These are phyloP conservation scores for Ptychoptera albimana DNA, from an alignment of 2,888 invertebrate genomes.

Conservation along the genomic window DNA sequence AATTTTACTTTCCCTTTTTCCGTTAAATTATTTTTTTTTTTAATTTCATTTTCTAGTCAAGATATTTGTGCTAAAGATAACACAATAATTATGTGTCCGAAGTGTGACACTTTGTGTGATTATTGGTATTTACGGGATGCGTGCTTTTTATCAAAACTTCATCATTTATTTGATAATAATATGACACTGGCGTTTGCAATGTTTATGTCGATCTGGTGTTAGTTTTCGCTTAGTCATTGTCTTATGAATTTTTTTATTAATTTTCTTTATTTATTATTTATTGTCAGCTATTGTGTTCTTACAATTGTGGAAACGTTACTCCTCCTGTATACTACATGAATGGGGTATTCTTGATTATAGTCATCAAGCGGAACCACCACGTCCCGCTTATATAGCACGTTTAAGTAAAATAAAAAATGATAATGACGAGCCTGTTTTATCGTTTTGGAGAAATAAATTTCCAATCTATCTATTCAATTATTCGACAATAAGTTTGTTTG, in stretches of 20 bases:
- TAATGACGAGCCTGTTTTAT: slow-evolving; percentile 51
- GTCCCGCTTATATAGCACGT: slow-evolving; percentile 55
- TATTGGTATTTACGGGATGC: slow-evolving; percentile 57
- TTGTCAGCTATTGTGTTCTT: slow-evolving; percentile 54
- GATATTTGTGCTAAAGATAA: slow-evolving; percentile 40
- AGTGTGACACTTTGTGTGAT: slow-evolving; percentile 58
- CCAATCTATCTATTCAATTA: slow-evolving; percentile 55
- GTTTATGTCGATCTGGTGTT: slow-evolving; percentile 69
- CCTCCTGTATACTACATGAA: slow-evolving; percentile 58
- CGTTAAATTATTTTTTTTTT: background rate
- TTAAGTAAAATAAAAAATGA: slow-evolving; percentile 34
- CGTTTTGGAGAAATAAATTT: slow-evolving; percentile 59
- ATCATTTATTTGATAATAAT: slow-evolving; percentile 71
- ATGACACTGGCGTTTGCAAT: slow-evolving; percentile 62
- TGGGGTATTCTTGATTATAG: slow-evolving; percentile 71
- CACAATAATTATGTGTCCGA: slow-evolving; percentile 62
- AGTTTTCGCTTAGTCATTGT: slow-evolving; percentile 10
- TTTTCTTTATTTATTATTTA: slow-evolving; percentile 6
- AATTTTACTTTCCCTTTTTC: background rate
- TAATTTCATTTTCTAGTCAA: slow-evolving; percentile 24
- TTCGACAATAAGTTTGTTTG: slow-evolving; percentile 37
- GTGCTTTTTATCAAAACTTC: slow-evolving; percentile 53
- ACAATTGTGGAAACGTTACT: slow-evolving; percentile 71
- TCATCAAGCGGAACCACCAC: slow-evolving; percentile 54
- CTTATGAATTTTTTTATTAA: background rate